Percentiles rank a stretch among this genome's conserved stretches.
Conservation (phyloP, 1,140 invertebrate genomes). For the Aphidius ervi region DNA sequence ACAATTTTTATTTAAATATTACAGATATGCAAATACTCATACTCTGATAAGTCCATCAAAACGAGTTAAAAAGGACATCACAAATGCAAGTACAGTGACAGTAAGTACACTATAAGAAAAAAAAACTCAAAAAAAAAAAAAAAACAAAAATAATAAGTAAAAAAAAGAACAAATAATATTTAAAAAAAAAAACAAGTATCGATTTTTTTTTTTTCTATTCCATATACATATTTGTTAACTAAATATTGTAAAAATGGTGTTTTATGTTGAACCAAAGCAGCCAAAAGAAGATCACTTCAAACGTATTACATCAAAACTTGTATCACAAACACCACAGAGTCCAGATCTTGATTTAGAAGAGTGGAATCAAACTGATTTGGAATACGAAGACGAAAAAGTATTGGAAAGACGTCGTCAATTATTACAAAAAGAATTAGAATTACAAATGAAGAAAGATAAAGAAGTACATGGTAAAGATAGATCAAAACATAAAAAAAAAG, state of each 20-base stretch:
- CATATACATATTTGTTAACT: background rate
- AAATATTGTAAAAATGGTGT: background rate
- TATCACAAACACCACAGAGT: constrained; percentile 60
- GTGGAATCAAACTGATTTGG: constrained; percentile 74
- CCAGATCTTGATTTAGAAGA: constrained; percentile 67
- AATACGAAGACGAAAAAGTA: constrained; percentile 78
- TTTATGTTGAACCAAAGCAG: constrained; percentile 26
- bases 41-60: constrained; percentile 71
- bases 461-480: constrained; percentile 52
- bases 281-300: constrained; percentile 63
- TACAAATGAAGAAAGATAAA: constrained; percentile 70
- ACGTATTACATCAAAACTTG: constrained; percentile 61
- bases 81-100: constrained; percentile 45
- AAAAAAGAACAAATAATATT: background rate
- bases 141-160: background rate
- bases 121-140: background rate
- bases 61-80: constrained; percentile 65
- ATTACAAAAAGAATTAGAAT: constrained; percentile 71
- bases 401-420: constrained; percentile 72
- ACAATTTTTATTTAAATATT: constrained; percentile 6
- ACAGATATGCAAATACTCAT: constrained; percentile 65
- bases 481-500: constrained; percentile 56
- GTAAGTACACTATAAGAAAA: constrained; percentile 33
- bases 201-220: background rate
- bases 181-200: background rate